Conservation (phyloP, 1,140 invertebrate species). For the Atta colombica region DNA sequence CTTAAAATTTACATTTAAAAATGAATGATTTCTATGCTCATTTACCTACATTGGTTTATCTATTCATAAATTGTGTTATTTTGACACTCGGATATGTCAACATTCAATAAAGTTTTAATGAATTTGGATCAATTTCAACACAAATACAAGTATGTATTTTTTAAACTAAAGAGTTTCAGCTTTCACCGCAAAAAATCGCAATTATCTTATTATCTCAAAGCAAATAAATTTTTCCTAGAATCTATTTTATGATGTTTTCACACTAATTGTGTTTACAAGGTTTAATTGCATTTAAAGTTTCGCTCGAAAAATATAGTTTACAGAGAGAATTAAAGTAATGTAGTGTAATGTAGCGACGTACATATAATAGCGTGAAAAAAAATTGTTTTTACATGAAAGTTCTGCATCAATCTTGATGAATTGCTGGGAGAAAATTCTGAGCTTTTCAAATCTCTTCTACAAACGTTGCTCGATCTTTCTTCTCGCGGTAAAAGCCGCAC, state of each 20-base stretch:
- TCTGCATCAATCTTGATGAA: neutral
- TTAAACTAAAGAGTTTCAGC: too few relatives aligned
- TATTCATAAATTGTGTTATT: too few relatives aligned
- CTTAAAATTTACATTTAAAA: too few relatives aligned
- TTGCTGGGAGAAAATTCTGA: neutral
- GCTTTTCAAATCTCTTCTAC: conserved; percentile 28
- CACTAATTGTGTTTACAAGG: neutral
- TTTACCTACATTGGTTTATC: too few relatives aligned
- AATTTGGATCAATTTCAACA: too few relatives aligned
- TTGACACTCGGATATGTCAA: too few relatives aligned
- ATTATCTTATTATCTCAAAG: neutral
- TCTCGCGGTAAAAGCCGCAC: conserved; percentile 30
- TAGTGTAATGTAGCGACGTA: neutral
- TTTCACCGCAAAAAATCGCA: neutral
- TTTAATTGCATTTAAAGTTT: neutral
- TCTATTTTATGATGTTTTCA: neutral
- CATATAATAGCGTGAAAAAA: neutral
- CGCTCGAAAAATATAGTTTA: neutral
- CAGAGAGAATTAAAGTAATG: neutral
- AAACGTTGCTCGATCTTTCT: conserved; percentile 26
- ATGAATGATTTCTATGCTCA: too few relatives aligned
- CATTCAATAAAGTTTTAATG: too few relatives aligned
- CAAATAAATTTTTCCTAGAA: neutral
- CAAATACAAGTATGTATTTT: too few relatives aligned
- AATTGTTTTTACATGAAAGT: neutral